These are phyloP conservation scores for Athene cunicularia DNA, from an alignment of 2,113 vertebrate genomes.

Conservation along the genomic window DNA sequence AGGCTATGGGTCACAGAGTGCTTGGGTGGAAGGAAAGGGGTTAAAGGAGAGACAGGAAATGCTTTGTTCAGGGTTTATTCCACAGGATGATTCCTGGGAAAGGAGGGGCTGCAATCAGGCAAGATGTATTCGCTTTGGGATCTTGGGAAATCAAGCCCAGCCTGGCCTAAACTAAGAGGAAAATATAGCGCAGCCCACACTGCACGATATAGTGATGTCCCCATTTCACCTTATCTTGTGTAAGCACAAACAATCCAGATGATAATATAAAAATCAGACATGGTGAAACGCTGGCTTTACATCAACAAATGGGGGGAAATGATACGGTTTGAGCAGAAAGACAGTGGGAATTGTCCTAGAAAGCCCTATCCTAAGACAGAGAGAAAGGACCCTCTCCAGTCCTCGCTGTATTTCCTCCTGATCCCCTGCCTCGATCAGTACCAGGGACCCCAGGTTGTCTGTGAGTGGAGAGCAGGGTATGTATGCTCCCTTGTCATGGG, in stretches of 20 bases:
- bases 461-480: not conserved
- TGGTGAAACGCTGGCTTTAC: not conserved
- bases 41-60: not conserved
- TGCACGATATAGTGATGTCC: rapidly evolving
- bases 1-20: not conserved
- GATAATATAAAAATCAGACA: not conserved
- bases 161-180: not conserved
- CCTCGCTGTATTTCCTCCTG: not conserved
- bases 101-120: not conserved
- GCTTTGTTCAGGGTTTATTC: not conserved
- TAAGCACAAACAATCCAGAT: not conserved
- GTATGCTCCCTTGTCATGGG: not conserved
- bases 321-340: not conserved
- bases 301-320: not conserved
- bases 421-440: not conserved
- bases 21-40: not conserved
- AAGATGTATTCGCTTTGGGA: not conserved
- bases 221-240: rapidly evolving
- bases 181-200: not conserved
- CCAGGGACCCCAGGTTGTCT: not conserved
- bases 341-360: not conserved
- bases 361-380: not conserved
- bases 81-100: conserved; percentile 8
- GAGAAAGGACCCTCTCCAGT: not conserved
- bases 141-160: not conserved